These are phyloP conservation scores for Caranx melampygus DNA, from an alignment of 2,113 vertebrate species.

Conservation along the genomic window DNA sequence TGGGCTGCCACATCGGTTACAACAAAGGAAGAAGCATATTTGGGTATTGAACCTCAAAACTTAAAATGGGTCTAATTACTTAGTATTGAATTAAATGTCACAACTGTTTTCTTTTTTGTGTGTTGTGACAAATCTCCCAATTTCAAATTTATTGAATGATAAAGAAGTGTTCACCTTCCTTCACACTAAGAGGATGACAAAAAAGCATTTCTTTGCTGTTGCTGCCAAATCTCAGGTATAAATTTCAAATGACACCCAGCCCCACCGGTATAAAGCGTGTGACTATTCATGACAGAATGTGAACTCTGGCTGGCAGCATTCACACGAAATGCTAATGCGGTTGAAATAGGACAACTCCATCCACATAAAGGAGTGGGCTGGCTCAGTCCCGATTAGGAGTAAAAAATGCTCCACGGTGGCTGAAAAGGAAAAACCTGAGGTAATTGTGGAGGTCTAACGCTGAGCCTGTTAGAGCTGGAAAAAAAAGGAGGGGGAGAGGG, in stretches of 20 bases:
- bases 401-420: not conserved
- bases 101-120: no score
- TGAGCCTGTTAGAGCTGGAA: conserved; percentile 7
- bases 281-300: conserved; percentile 17
- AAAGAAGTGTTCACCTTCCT: not conserved
- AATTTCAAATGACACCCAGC: not conserved
- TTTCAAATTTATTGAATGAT: not conserved
- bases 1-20: not conserved
- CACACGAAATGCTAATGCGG: conserved; percentile 26
- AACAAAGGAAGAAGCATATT: not conserved
- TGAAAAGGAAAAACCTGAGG: not conserved
- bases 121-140: not conserved
- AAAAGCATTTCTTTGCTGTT: not conserved
- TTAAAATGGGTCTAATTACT: not conserved
- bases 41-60: not conserved
- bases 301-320: conserved; percentile 21
- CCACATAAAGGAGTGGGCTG: conserved; percentile 18
- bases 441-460: not conserved
- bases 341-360: conserved; percentile 21
- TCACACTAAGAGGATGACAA: not conserved
- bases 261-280: not conserved
- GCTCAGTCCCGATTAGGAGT: conserved; percentile 12
- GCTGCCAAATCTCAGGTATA: not conserved
- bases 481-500: not conserved
- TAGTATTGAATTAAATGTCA: no score